Evolutionary conservation across 2,888 invertebrate species (phyloP), one percentile per base, ranked within the genome.

Genomic region (Meiosimyza decipiens): DNA sequence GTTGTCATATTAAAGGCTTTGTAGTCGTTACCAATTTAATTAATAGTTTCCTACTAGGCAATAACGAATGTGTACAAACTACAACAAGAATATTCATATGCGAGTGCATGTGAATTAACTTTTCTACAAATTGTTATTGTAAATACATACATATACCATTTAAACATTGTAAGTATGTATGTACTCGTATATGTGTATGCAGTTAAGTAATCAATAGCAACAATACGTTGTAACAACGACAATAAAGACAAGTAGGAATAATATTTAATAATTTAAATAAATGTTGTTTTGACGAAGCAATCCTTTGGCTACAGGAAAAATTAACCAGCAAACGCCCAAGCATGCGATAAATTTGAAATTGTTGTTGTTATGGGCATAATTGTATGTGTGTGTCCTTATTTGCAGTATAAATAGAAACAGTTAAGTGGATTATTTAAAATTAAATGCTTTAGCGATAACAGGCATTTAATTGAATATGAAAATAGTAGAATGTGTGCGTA

Each of bases 241-340:
- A 40, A 40, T 22, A 22, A 60, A 60, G 28, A 28, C 18, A 64
- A 64, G 51, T 64, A 16, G 16, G 50, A 55, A 60, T 33, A 33
- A 60, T 60, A 60, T 60, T 60, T 60, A 33, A 60, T 60, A 33
- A 60, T 60, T 60, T 33, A 60, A 60, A 60, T 60, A 60, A 60
- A 51, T 64, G 64, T 64, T 22, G 40, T 64, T 64, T 22, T 59
- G 15, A 11, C 18, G 22, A 59, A 28, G 28, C 15, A 47, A 33
- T 60, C 60, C 33, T 60, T 60, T 33, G 28, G 13, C 40, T 40
- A 3, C 4, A 13, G n/a, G 13, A 13, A 6, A 60, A 13, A 60
- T n/a, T 28, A 3, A 40, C 15, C 12, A 22, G 18, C n/a, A 13
- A 13, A 60, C 60, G 1, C 1, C 4, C 15, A 60, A 33, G 15